Conservation (phyloP, 2,888 invertebrate species). For the Xanthorhoe designata region DNA sequence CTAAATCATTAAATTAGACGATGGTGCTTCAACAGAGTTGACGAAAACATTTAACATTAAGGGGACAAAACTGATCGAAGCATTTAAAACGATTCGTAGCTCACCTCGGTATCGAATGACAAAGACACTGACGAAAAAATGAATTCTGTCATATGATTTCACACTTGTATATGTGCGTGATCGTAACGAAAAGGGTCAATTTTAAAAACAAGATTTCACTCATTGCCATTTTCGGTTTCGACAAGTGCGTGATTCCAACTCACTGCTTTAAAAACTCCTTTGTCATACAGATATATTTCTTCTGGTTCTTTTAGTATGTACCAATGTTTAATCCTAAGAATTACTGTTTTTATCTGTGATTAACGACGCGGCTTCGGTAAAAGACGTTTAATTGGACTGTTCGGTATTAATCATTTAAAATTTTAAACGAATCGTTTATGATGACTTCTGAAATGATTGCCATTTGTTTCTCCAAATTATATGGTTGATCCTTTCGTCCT, state of each 20-base stretch:
- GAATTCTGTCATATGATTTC: slow-evolving; percentile 37
- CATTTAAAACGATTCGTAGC: slow-evolving; percentile 9
- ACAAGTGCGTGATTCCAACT: slow-evolving; percentile 46
- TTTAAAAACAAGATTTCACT: slow-evolving; percentile 66
- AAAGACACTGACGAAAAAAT: slow-evolving; percentile 23
- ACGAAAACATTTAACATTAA: too few species aligned
- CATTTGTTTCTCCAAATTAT: slow-evolving; percentile 25
- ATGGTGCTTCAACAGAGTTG: too few species aligned
- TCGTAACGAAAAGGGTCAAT: slow-evolving; percentile 52
- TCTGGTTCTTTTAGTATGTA: slow-evolving; percentile 28
- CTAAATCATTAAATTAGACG: too few species aligned
- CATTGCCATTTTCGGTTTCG: slow-evolving; percentile 58
- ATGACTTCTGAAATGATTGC: slow-evolving; percentile 22
- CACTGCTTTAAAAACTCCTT: slow-evolving; percentile 35
- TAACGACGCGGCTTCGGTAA: slow-evolving; percentile 29
- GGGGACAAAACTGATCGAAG: background rate
- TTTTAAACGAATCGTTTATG: slow-evolving; percentile 15
- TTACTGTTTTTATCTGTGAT: slow-evolving; percentile 37
- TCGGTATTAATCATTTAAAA: slow-evolving; percentile 29
- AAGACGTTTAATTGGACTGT: slow-evolving; percentile 32
- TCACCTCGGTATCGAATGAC: slow-evolving; percentile 20
- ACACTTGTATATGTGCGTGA: slow-evolving; percentile 46
- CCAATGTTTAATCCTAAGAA: slow-evolving; percentile 41
- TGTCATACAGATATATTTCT: slow-evolving; percentile 34
- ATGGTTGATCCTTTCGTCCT: slow-evolving; percentile 9